Evolutionary conservation across 2,797 vertebrate species (phyloP), one percentile per base, ranked within the genome.

Genomic region (Neosalanx taihuensis): DNA sequence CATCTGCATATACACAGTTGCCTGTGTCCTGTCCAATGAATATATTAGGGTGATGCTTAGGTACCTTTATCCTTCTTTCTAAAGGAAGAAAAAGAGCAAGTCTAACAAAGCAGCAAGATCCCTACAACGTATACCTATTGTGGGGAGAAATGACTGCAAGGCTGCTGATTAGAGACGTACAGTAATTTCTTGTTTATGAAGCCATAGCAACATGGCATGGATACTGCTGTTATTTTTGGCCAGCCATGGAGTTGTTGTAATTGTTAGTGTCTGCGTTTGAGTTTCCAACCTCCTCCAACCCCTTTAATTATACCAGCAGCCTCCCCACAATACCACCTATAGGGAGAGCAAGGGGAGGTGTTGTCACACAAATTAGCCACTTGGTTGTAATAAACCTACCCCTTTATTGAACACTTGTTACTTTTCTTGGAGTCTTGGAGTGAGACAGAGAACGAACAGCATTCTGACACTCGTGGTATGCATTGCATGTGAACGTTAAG

Each of bases 221-320:
- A 68, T 81, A 13, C 77, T 77, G 72, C 73, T 49, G 81, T 77
- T 89, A 89, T 90, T 88, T 90, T 89, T 89, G 86, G 83, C 76
- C 75, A 72, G 79, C 79, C 71, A 79, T 79, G 84, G 81, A 81
- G 80, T 89, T 89, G 78, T 81, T 87, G 78, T 86, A 88, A 89
- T 89, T 87, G 86, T 90, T 73, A 77, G 82, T 80, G 86, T 84
- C 82, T 75, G 79, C 84, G 78, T 86, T 87, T 86, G 71, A 85
- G 23, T 26, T 26, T 26, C 23, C 23, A 26, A 75, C 84, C 74
- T 74, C 62, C 72, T 74, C 79, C 79, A 58, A 67, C 79, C 82
- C 80, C 73, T 87, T 87, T 88, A 89, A 90, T 89, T 86, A 85
- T 81, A 84, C 69, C 67, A 64, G 59, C 35, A 35, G 64, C 66